Conservation (phyloP, 2,113 vertebrate species). For the Tinamus guttatus region DNA sequence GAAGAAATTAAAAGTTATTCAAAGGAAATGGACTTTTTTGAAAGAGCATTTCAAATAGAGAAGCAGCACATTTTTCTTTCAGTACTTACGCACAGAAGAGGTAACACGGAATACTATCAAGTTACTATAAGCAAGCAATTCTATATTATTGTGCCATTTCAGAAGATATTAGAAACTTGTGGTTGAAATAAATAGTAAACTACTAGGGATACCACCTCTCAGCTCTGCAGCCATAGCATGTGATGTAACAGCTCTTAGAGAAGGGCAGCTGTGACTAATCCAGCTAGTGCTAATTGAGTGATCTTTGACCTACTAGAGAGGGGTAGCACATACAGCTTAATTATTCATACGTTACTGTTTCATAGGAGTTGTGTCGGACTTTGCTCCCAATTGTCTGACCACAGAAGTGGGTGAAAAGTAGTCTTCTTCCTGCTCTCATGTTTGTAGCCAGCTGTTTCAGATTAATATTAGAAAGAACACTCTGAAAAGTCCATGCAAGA, state of each 20-base stretch:
- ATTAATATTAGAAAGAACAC: not conserved
- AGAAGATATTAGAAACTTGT: not conserved
- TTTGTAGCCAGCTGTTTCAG: not conserved
- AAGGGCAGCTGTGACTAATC: constrained; percentile 29
- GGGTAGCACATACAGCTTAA: constrained; percentile 36
- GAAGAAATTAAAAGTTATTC: not conserved
- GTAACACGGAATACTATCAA: not conserved
- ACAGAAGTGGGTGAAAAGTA: constrained; percentile 40
- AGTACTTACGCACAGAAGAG: not conserved
- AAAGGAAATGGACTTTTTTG: not conserved
- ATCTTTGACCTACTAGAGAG: constrained; percentile 53
- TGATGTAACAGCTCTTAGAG: not conserved
- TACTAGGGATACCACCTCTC: not conserved
- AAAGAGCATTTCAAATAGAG: not conserved
- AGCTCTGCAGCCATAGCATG: not conserved
- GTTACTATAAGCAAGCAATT: not conserved
- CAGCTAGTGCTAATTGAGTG: constrained; percentile 16
- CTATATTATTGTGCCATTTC: not conserved
- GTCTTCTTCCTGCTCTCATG: not conserved
- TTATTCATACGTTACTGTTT: constrained; percentile 48
- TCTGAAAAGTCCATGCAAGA: not conserved
- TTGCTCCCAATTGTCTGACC: not conserved
- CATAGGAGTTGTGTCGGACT: constrained; percentile 21
- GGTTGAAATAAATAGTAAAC: not conserved
- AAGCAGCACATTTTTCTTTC: not conserved